phyloP scores from a whole-genome alignment of 2,113 vertebrate species.

The Microtus pennsylvanicus region DNA sequence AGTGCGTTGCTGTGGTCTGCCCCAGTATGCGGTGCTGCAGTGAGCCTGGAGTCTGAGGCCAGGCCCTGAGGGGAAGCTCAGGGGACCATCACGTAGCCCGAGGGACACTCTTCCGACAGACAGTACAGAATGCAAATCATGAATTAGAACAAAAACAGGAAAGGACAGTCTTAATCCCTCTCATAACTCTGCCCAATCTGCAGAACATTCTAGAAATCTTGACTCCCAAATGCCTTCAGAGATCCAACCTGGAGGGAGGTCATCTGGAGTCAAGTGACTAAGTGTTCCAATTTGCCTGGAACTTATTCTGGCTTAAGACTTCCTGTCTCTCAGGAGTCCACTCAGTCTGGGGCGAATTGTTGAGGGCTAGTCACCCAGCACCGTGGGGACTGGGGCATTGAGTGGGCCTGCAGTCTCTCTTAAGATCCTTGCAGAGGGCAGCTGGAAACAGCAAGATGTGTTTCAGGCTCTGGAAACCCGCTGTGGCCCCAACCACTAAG shows the following conservation, averaged over 20 bases:
- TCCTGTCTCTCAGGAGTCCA: background rate
- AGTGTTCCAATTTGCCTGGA: background rate
- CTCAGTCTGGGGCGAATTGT: background rate
- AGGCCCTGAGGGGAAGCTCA: background rate
- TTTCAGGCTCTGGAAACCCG: background rate
- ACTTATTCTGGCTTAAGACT: background rate
- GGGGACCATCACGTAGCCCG: background rate
- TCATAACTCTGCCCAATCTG: too few relatives aligned
- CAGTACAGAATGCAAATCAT: too few relatives aligned
- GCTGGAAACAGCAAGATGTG: background rate
- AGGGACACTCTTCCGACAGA: background rate
- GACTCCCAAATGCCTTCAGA: background rate
- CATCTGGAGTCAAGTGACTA: accelerated
- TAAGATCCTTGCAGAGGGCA: background rate
- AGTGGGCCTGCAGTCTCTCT: background rate
- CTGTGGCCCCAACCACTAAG: accelerated
- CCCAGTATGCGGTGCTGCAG: accelerated
- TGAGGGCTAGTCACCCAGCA: background rate
- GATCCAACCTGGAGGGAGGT: too few relatives aligned
- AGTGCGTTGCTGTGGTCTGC: background rate
- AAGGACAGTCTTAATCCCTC: background rate
- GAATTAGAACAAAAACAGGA: background rate
- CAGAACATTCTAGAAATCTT: background rate
- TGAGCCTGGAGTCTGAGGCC: background rate
- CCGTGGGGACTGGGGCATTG: accelerated